Base-by-base conservation (phyloP, 1,140 invertebrate species). In the Mercenaria mercenaria region DNA sequence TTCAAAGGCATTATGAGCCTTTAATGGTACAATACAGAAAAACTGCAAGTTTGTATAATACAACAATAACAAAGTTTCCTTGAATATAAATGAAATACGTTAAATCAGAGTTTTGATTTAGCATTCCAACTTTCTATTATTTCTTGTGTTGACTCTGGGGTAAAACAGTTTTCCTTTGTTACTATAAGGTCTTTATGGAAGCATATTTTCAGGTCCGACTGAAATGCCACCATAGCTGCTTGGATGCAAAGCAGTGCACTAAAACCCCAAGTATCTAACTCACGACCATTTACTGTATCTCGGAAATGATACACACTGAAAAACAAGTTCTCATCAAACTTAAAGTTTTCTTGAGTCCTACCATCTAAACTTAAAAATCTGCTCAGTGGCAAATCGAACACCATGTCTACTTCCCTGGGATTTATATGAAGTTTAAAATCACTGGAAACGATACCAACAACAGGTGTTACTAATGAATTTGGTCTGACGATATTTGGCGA, bases 371-470 rank as follows among this genome's bases (percentile, higher is more conserved):
- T 80, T 20, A 93, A 47, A 92, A 92, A 93, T 72, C 90, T 80
- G 20, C 61, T 72, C 23, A 93, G 43, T 10, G 93, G 92, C 39
- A 93, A 52, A 50, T 59, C 85, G 59, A 93, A 92, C 15, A 91
- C 90, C 37, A 77, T 80, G 1, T 90, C 52, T 0, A 93, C 93
- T 79, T 93, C 93, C 13, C 79, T 37, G 34, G 80, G 67, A 81
- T 93, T 92, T n/a, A 87, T 79, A 18, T 39, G 20, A n/a, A 91
- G 92, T 29, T 83, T 74, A 86, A 93, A 92, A 67, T 91, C 87
- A 43, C 20, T 56, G 0, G 92, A 85, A 87, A 93, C 90, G 8
- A 92, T 69, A n/a, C 91, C 93, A 41, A 93, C 90, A 32, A 92
- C 89, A 32, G 90, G 72, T 23, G 79, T 82, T 0, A 93, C 93